Conservation (phyloP, 2,888 invertebrate species). For the Creontiades dilutus region DNA sequence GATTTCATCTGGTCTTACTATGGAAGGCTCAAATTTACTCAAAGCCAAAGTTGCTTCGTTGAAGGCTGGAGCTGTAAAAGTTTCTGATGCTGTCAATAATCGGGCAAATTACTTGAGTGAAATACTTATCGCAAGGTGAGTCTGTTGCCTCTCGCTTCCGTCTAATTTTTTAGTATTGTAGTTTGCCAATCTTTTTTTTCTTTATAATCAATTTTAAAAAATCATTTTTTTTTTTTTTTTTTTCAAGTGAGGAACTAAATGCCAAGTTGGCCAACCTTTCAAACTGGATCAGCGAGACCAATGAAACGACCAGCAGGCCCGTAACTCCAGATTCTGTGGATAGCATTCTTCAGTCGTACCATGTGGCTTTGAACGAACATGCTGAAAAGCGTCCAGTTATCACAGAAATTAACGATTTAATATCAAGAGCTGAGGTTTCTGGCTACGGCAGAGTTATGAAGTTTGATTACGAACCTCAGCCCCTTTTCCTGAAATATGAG, state of each 20-base stretch:
- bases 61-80: conserved; percentile 85
- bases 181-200: not conserved
- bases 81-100: conserved; percentile 87
- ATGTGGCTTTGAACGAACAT: conserved; percentile 90
- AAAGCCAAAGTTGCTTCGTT: conserved; percentile 87
- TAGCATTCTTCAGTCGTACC: conserved; percentile 87
- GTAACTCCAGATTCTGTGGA: conserved; percentile 87
- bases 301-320: conserved; percentile 65
- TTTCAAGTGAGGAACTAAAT: conserved; percentile 87
- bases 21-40: conserved; percentile 86
- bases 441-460: conserved; percentile 87
- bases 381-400: conserved; percentile 90
- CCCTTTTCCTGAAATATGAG: conserved; percentile 88
- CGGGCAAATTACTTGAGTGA: conserved; percentile 90
- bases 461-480: conserved; percentile 87
- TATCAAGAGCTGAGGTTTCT: conserved; percentile 85
- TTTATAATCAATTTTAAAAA: not conserved
- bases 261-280: conserved; percentile 84
- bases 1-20: conserved; percentile 87
- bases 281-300: conserved; percentile 69
- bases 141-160: not conserved
- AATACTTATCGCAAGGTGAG: conserved; percentile 84
- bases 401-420: conserved; percentile 88
- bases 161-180: no score
- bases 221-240: not conserved